Conservation (phyloP, 2,113 vertebrate genomes). For the Tenrec ecaudatus region DNA sequence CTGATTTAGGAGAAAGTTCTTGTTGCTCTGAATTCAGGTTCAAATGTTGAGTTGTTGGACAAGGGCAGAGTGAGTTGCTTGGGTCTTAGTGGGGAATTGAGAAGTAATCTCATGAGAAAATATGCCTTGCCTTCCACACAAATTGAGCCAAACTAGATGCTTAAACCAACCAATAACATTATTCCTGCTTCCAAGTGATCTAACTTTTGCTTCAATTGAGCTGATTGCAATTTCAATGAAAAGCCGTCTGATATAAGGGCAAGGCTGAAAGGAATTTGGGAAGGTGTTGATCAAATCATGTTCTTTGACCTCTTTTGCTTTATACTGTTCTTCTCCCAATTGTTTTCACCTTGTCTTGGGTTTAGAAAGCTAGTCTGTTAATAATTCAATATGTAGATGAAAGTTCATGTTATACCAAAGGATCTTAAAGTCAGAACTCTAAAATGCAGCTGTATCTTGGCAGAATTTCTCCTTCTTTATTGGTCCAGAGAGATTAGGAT, state of each 20-base stretch:
- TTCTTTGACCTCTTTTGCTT: not conserved
- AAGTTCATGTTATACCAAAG: not conserved
- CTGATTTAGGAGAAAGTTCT: not conserved
- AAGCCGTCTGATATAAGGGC: not conserved
- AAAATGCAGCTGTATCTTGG: not conserved
- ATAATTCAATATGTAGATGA: slow-evolving; percentile 25
- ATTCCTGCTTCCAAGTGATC: not conserved
- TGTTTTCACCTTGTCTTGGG: not conserved
- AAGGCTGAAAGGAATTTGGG: not conserved
- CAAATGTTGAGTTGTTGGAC: not conserved
- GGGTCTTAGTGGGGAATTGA: not conserved
- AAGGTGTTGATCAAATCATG: not conserved
- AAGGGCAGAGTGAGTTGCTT: not conserved
- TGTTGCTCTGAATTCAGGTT: slow-evolving; percentile 19
- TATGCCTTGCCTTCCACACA: not conserved
- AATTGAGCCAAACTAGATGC: slow-evolving; percentile 10
- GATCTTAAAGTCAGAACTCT: not conserved
- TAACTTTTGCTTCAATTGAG: not conserved
- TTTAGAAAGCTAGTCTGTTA: slow-evolving; percentile 9
- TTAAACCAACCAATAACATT: not conserved
- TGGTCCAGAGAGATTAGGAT: not conserved
- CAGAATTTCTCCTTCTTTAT: not conserved
- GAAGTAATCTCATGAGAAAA: slow-evolving; percentile 5
- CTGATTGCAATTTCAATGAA: slow-evolving; percentile 18
- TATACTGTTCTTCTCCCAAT: not conserved